Evolutionary conservation across 1,140 invertebrate species (phyloP).

Genomic region (Orchestia grillus): DNA sequence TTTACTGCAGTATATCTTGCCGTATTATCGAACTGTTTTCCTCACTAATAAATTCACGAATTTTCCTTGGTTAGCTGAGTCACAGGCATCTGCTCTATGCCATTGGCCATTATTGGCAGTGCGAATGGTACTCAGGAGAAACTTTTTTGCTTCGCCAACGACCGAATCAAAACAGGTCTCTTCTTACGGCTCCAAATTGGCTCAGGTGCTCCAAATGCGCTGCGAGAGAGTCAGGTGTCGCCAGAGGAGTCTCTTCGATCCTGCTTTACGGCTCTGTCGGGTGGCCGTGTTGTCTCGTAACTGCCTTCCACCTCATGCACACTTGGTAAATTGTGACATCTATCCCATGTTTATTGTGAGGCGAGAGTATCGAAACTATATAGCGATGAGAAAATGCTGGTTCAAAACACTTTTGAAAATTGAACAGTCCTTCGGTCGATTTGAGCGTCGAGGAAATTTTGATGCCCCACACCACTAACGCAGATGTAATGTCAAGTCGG

Average conservation of each 20-base stretch:
- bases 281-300: background rate
- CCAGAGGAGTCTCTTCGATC: background rate
- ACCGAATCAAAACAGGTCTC: slow-evolving; percentile 50
- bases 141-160: slow-evolving; percentile 25
- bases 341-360: background rate
- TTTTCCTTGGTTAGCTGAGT: background rate
- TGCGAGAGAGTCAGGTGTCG: background rate
- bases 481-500: too few relatives aligned
- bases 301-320: background rate
- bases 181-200: slow-evolving; percentile 41
- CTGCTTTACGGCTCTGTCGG: background rate
- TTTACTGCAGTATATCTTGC: background rate
- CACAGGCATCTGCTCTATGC: background rate
- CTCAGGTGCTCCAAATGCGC: background rate
- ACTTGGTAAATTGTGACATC: background rate
- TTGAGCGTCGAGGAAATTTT: too few relatives aligned
- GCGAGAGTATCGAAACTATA: background rate
- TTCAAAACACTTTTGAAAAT: background rate
- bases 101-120: slow-evolving; percentile 50
- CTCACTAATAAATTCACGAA: background rate
- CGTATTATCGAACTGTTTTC: background rate
- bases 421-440: background rate
- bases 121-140: slow-evolving; percentile 33
- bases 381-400: background rate
- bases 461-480: too few relatives aligned